Percentiles rank a stretch among this genome's conserved stretches.
Conservation (phyloP, 2,113 vertebrate species). For the Phodopus roborovskii region DNA sequence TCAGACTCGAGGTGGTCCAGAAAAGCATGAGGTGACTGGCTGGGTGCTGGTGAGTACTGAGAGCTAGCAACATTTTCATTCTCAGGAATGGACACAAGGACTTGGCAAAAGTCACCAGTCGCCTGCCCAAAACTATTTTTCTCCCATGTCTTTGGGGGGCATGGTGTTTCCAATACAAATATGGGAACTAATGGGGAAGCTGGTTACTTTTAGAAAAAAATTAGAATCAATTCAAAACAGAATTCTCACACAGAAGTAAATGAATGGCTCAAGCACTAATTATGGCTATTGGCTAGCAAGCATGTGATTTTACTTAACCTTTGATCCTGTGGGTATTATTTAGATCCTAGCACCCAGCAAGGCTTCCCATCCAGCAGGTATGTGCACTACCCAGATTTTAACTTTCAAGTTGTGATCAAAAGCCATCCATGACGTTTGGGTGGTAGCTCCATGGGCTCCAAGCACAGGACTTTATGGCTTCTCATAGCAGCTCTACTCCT, state of each 20-base stretch:
- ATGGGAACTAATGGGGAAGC: background rate
- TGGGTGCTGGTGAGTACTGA: slow-evolving; percentile 93
- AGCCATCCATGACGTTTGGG: background rate
- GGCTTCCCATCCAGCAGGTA: background rate
- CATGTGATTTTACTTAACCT: background rate
- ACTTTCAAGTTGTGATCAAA: background rate
- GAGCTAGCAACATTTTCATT: background rate
- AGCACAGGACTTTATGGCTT: background rate
- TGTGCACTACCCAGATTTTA: background rate
- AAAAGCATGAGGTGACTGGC: slow-evolving; percentile 96
- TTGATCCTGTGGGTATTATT: background rate
- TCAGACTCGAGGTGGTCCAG: slow-evolving; percentile 95
- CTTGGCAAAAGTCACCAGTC: background rate
- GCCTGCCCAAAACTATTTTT: background rate
- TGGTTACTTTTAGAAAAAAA: background rate
- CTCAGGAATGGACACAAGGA: background rate
- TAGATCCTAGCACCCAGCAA: background rate
- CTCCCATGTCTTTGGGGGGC: background rate
- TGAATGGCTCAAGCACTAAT: background rate
- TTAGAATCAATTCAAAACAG: slow-evolving; percentile 12
- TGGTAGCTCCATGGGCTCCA: background rate
- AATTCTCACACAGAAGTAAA: slow-evolving; percentile 16
- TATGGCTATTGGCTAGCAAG: background rate
- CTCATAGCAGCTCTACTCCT: background rate
- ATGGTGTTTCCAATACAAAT: background rate